phyloP scores from a whole-genome alignment of 2,888 invertebrate genomes.

The Gymnocheta viridis region DNA sequence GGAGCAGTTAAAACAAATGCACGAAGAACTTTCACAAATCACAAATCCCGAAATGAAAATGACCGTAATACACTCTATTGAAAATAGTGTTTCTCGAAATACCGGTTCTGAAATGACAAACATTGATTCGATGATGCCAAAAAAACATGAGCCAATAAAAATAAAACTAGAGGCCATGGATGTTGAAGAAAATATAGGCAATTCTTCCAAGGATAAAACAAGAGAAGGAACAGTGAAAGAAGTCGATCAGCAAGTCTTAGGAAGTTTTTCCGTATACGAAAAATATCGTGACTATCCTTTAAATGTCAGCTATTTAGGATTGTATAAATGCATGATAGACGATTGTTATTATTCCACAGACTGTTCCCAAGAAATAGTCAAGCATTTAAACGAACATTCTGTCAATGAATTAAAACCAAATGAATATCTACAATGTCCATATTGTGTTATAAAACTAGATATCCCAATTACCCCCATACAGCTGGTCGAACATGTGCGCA shows the following conservation, averaged over 20 bases:
- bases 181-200: neutral
- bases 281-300: constrained; percentile 69
- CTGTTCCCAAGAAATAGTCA: constrained; percentile 53
- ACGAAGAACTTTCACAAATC: neutral
- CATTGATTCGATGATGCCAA: neutral
- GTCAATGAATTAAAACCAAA: constrained; percentile 36
- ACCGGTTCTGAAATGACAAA: neutral
- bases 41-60: constrained; percentile 1
- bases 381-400: constrained; percentile 70
- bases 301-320: constrained; percentile 71
- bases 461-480: neutral
- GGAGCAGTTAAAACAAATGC: constrained; percentile 38
- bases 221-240: neutral
- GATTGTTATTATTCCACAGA: constrained; percentile 74
- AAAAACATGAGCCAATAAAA: constrained; percentile 9
- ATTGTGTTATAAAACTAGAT: constrained; percentile 58
- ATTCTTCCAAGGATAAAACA: neutral
- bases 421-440: constrained; percentile 67
- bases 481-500: constrained; percentile 63
- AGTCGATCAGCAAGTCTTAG: neutral
- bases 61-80: constrained; percentile 37
- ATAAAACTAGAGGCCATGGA: constrained; percentile 42
- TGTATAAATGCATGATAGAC: constrained; percentile 73
- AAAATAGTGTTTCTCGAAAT: neutral
- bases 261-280: constrained; percentile 7